phyloP scores from a whole-genome alignment of 2,888 invertebrate genomes.

The Corbicula japonica region DNA sequence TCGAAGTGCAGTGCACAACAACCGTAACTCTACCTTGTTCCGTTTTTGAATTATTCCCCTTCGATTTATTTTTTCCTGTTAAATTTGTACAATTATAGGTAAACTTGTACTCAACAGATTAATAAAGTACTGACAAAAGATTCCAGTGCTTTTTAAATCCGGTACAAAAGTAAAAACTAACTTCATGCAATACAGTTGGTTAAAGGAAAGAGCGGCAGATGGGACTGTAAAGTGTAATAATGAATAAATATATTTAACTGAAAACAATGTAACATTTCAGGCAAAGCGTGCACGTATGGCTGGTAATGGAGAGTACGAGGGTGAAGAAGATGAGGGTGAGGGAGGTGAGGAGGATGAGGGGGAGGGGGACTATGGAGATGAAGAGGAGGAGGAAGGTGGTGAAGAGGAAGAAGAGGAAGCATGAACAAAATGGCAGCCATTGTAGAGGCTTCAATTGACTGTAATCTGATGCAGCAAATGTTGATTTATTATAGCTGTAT shows the following conservation, averaged over 20 bases:
- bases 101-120: not conserved
- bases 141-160: not conserved
- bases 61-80: too few species aligned
- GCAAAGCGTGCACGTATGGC: slow-evolving; percentile 65
- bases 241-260: not conserved
- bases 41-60: too few species aligned
- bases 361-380: slow-evolving; percentile 88
- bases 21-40: too few species aligned
- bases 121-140: not conserved
- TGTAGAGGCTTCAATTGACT: slow-evolving; percentile 56
- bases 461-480: not conserved
- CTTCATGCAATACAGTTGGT: not conserved
- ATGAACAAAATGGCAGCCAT: too few species aligned
- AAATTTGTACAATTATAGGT: too few species aligned
- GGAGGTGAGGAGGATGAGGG: slow-evolving; percentile 85
- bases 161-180: not conserved
- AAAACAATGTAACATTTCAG: slow-evolving; percentile 29
- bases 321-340: slow-evolving; percentile 72
- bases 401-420: slow-evolving; percentile 73
- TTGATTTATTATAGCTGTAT: not conserved
- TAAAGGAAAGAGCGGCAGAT: not conserved
- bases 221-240: too few species aligned
- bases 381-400: slow-evolving; percentile 72
- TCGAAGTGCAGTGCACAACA: too few species aligned
- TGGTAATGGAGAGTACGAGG: slow-evolving; percentile 71